Evolutionary conservation across 2,797 vertebrate species (phyloP).

Genomic region (Enteromius afrohamiltoni): DNA sequence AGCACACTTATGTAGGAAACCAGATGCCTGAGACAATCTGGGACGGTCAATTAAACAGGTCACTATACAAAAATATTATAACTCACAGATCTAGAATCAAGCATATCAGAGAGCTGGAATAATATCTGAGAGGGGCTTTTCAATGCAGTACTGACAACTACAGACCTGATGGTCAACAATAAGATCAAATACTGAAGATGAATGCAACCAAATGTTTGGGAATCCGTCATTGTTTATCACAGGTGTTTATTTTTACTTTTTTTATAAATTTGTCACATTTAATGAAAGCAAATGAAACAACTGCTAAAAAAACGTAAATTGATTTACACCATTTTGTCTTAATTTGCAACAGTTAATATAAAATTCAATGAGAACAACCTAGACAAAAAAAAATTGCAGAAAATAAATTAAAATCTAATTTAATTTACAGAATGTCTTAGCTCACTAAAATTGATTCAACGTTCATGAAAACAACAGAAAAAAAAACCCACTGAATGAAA

Average conservation of each 20-base stretch:
- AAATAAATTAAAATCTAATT: not conserved
- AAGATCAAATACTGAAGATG: not conserved
- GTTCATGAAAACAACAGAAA: not conserved
- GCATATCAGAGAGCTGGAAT: not conserved
- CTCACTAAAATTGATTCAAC: not conserved
- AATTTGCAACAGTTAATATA: not conserved
- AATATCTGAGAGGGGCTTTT: not conserved
- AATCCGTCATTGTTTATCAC: not conserved
- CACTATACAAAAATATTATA: not conserved
- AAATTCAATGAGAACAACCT: not conserved
- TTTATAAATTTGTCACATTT: not conserved
- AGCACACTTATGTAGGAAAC: constrained; percentile 40
- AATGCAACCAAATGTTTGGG: not conserved
- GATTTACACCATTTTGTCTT: not conserved
- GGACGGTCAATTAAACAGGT: constrained; percentile 12
- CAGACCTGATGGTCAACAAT: not conserved
- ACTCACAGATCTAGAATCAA: not conserved
- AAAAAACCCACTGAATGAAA: not conserved
- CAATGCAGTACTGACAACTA: not conserved
- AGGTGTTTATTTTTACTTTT: not conserved
- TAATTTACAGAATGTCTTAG: not conserved
- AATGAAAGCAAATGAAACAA: not conserved
- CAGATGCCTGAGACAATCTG: constrained; percentile 18
- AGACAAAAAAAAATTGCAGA: no score
- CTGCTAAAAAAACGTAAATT: not conserved